Evolutionary conservation across 30 jellyfish, hydroid and myxozoan species (phyloP).

Genomic region (Sanderia malayensis): DNA sequence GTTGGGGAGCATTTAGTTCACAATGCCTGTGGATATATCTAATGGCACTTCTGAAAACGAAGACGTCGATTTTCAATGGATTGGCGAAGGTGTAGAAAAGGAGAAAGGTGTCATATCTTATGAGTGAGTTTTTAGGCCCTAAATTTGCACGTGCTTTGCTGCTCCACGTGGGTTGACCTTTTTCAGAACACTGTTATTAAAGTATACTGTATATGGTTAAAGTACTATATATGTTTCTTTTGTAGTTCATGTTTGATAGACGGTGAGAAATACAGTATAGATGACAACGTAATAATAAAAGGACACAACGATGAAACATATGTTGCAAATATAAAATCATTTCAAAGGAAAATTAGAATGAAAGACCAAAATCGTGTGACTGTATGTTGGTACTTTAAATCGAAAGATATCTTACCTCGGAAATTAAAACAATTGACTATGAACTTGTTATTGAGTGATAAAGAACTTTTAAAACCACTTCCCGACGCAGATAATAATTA

Average conservation of each 20-base stretch:
- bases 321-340: conserved; percentile 40
- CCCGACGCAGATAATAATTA: conserved; percentile 16
- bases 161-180: too few relatives aligned
- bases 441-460: background rate
- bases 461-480: conserved; percentile 30
- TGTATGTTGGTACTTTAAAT: conserved; percentile 61
- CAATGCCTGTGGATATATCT: background rate
- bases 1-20: too few relatives aligned
- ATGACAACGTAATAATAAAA: conserved; percentile 47
- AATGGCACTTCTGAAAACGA: background rate
- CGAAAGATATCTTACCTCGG: conserved; percentile 62
- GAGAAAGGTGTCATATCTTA: background rate
- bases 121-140: background rate
- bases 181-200: too few relatives aligned
- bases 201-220: too few relatives aligned
- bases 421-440: conserved; percentile 4
- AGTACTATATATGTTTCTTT: background rate
- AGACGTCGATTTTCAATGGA: conserved; percentile 4
- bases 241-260: conserved; percentile 39
- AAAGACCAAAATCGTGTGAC: conserved; percentile 65
- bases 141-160: too few relatives aligned
- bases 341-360: conserved; percentile 14
- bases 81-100: background rate
- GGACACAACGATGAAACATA: conserved; percentile 53
- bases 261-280: conserved; percentile 17